phyloP scores from a whole-genome alignment of 2,888 invertebrate genomes.

The Galerucella pusilla region DNA sequence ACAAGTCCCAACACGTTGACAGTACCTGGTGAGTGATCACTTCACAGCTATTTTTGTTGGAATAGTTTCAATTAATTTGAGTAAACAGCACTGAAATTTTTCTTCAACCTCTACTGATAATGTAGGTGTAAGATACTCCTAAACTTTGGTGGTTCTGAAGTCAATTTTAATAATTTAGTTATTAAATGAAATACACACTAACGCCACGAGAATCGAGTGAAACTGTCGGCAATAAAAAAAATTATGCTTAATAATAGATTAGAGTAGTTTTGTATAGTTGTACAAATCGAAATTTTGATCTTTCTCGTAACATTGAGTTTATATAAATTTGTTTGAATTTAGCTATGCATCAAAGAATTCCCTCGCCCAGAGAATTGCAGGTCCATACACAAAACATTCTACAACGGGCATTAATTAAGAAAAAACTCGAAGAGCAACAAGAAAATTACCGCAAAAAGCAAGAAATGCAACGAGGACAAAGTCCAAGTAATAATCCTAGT shows the following conservation, averaged over 20 bases:
- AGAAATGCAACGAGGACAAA: slow-evolving; percentile 66
- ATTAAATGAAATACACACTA: too few relatives aligned
- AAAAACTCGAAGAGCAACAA: slow-evolving; percentile 88
- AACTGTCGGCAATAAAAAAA: too few relatives aligned
- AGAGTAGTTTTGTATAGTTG: too few relatives aligned
- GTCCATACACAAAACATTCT: slow-evolving; percentile 88
- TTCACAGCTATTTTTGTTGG: slow-evolving; percentile 2
- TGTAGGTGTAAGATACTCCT: too few relatives aligned
- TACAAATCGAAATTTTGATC: too few relatives aligned
- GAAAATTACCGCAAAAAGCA: slow-evolving; percentile 86
- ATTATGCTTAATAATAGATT: too few relatives aligned
- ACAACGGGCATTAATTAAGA: slow-evolving; percentile 87
- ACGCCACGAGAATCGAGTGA: too few relatives aligned
- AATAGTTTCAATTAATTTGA: background rate
- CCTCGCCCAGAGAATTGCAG: slow-evolving; percentile 86
- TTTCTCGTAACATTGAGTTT: too few relatives aligned
- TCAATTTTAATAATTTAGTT: too few relatives aligned
- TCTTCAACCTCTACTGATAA: too few relatives aligned
- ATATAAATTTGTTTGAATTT: slow-evolving; percentile 25
- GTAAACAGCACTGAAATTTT: background rate
- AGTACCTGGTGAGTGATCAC: slow-evolving; percentile 72
- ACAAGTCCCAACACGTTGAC: slow-evolving; percentile 75
- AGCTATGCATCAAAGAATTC: slow-evolving; percentile 79
- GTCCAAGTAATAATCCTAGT: slow-evolving; percentile 45
- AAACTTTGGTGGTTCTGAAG: too few relatives aligned